Base-by-base conservation (phyloP, 1,140 invertebrate genomes). In the Spodoptera frugiperda region DNA sequence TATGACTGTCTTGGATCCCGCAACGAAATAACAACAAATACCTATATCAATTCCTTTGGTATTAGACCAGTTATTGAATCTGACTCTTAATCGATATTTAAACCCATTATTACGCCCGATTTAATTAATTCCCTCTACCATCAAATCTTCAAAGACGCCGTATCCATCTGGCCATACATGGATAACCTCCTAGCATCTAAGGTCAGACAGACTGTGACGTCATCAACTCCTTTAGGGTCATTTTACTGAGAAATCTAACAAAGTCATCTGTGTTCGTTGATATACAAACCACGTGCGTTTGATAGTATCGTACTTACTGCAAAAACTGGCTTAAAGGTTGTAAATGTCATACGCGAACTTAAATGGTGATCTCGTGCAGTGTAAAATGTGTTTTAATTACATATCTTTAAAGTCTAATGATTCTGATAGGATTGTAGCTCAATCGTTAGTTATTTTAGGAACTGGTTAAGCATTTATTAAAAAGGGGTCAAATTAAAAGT, bases 241-340 rank as follows among this genome's bases (percentile, higher is more conserved):
- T 67, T 49, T 48, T 67, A 21, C 63, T 25, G 19, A 67, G 44
- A 67, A 63, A 49, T 49, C 44, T 67, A 67, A 67, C 63, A 67
- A 67, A 48, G 63, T 67, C 44, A 67, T 67, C 44, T 67, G 8
- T 67, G 63, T 67, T 49, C 17, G 10, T 48, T 65, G 44, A 39
- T 67, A 67, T 25, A 48, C 11, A 8, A 0, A 19, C 6, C 63
- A 67, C 63, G 63, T 67, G 61, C 15, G 10, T 46, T 49, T 67
- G 63, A 49, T 67, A 67, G 48, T 12, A 67, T 67, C 44, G 19
- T 14, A 9, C 44, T 49, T 14, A 9, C 44, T 49, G 63, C 44
- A 25, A 49, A 67, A 67, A 67, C 63, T 67, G 48, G 44, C 17
- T 44, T 49, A 25, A 10, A 14, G 19, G 44, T 67, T 48, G 44